Base-by-base conservation (phyloP, 2,113 vertebrate genomes). In the Lagopus leucura region DNA sequence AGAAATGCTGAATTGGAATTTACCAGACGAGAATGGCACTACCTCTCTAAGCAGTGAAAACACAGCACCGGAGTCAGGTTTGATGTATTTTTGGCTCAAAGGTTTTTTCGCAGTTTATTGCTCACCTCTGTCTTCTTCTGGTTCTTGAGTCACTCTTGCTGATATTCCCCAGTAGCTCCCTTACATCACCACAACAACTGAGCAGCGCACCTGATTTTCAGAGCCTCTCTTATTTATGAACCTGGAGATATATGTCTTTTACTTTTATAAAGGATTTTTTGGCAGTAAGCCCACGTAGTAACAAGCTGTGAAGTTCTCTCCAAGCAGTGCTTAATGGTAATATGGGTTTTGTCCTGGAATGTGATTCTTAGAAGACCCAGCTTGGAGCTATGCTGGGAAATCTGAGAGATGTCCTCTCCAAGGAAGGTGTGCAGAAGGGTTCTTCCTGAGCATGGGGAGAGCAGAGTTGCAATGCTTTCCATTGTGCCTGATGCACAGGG, bases 1-100 rank as follows among this genome's bases (percentile, higher is more conserved):
- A 96, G 96, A 91, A 97, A 96, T 78, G 84, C 93, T 93, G 96
- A 96, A 96, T 52, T 96, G 94, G 94, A 97, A 96, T 97, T 96
- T 96, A 92, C 79, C 89, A 94, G 93, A 95, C 84, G 94, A 97
- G 94, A 93, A 95, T 92, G 94, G 94, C 79, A 50, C 77, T 95
- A 69, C 81, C 82, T 95, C 78, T 96, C 90, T 70, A 87, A 96
- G 97, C 94, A 96, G 91, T 93, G 97, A 95, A 97, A 98, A 95
- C 52, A 17, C 52, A 54, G 52, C 15, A 10, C 52, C 6, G 52
- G 52, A 84, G 88, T 76, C 4, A 3, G 74, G 91, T 96, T 97
- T 97, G 97, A 97, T 96, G 61, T 90, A 95, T 94, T 97, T 93
- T 96, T 94, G 91, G 80, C 81, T 97, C 89, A 89, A 52, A 52